Evolutionary conservation across 2,797 vertebrate genomes (phyloP).

Genomic region (Leptatherina wallacei): DNA sequence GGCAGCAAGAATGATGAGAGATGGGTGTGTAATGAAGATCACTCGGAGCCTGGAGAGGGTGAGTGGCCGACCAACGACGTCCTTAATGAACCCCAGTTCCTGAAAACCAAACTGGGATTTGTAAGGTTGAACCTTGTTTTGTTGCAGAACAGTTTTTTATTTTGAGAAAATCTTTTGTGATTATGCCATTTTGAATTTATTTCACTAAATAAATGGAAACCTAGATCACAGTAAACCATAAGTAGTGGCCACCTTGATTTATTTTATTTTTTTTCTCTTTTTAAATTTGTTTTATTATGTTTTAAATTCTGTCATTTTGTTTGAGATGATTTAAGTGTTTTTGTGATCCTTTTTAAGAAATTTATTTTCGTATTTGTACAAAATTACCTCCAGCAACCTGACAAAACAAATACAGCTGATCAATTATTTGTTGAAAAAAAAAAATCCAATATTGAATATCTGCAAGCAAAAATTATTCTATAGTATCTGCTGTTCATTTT

Average conservation of each 20-base stretch:
- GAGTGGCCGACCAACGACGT: slow-evolving; percentile 76
- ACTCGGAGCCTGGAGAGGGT: slow-evolving; percentile 90
- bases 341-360: too few species aligned
- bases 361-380: too few species aligned
- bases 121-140: background rate
- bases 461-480: too few species aligned
- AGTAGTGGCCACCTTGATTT: background rate
- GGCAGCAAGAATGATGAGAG: slow-evolving; percentile 90
- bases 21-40: slow-evolving; percentile 91
- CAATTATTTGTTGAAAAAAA: too few species aligned
- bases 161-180: slow-evolving; percentile 1
- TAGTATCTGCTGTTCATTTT: too few species aligned
- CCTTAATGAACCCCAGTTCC: slow-evolving; percentile 18
- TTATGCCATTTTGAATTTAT: background rate
- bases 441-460: too few species aligned
- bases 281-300: background rate
- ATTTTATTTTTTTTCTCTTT: background rate
- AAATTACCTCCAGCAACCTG: too few species aligned
- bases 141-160: background rate
- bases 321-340: background rate
- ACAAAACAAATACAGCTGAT: too few species aligned
- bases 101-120: slow-evolving; percentile 17
- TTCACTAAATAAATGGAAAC: slow-evolving; percentile 40
- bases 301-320: background rate
- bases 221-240: background rate